Percentiles rank a stretch among this genome's conserved stretches.
Conservation (phyloP, 2,888 invertebrate species). For the Drosophila flavopinicola region DNA sequence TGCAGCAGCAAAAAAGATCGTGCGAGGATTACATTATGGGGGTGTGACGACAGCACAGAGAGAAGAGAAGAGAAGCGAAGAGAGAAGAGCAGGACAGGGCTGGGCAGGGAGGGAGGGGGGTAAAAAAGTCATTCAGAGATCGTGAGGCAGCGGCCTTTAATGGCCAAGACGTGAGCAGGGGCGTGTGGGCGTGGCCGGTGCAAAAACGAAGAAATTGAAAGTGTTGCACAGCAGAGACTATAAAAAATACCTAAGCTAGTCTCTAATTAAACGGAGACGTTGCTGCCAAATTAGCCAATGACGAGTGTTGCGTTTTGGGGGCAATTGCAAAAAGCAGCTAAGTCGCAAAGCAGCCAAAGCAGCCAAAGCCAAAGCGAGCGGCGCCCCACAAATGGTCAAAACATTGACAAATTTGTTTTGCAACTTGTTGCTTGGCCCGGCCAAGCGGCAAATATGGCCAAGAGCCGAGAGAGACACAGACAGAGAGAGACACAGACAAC, state of each 20-base stretch:
- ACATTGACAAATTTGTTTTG: conserved; percentile 80
- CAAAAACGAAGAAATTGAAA: conserved; percentile 66
- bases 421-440: conserved; percentile 64
- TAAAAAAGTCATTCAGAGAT: conserved; percentile 51
- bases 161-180: conserved; percentile 78
- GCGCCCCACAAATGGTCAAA: conserved; percentile 68
- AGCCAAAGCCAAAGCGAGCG: conserved; percentile 33
- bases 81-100: neutral
- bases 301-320: conserved; percentile 34
- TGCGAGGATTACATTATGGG: conserved; percentile 76
- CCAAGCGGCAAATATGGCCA: conserved; percentile 36
- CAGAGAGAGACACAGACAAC: conserved; percentile 20
- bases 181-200: conserved; percentile 56
- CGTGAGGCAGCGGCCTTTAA: conserved; percentile 77
- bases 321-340: no score
- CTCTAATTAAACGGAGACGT: conserved; percentile 74
- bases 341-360: conserved; percentile 24
- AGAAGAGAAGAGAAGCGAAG: neutral
- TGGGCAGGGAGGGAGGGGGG: neutral
- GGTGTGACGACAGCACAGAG: conserved; percentile 69
- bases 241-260: conserved; percentile 13
- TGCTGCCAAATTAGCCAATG: conserved; percentile 78
- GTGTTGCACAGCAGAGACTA: conserved; percentile 54
- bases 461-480: no score
- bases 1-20: conserved; percentile 53